These are phyloP conservation scores for Puma concolor DNA, from an alignment of 2,113 vertebrate genomes.

Conservation along the genomic window DNA sequence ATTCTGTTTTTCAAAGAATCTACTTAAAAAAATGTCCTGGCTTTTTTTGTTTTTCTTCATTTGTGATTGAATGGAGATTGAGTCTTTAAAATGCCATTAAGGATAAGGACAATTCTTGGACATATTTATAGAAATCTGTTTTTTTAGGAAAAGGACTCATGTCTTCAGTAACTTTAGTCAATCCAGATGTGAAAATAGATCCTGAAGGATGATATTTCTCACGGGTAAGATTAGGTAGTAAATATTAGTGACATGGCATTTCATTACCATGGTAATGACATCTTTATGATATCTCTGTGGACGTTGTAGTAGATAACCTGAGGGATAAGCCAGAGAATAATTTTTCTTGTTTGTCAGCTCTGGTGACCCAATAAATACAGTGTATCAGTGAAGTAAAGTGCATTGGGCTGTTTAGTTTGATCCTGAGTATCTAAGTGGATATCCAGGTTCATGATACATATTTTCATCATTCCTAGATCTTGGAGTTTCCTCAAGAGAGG, in stretches of 20 bases:
- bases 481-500: conserved; percentile 33
- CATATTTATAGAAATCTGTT: neutral
- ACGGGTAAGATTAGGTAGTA: neutral
- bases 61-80: conserved; percentile 23
- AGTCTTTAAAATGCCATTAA: conserved; percentile 16
- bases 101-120: neutral
- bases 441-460: neutral
- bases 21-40: neutral
- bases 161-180: conserved; percentile 29
- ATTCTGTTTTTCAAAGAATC: conserved; percentile 43
- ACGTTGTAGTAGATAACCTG: neutral
- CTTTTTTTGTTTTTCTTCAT: neutral
- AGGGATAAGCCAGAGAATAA: neutral
- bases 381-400: neutral
- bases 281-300: neutral
- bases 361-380: neutral
- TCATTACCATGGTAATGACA: neutral
- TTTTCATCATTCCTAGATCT: neutral
- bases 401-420: conserved; percentile 3
- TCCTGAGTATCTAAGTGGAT: neutral
- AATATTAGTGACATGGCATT: neutral
- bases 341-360: conserved; percentile 30
- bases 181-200: neutral
- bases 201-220: neutral
- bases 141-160: neutral